Conservation (phyloP, 2,888 invertebrate species). For the Bibio marci region DNA sequence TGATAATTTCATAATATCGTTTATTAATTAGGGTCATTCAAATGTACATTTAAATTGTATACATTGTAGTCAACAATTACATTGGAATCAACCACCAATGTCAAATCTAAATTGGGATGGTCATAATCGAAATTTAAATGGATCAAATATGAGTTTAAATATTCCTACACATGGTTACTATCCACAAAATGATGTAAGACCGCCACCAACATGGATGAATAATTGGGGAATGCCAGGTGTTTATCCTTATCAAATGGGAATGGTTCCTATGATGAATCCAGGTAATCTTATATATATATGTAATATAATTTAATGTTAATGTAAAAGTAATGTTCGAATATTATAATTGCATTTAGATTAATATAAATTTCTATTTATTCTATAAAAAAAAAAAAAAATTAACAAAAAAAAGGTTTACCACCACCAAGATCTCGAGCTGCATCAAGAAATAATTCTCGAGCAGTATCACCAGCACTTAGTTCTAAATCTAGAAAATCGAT, state of each 20-base stretch:
- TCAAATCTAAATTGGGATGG: conserved; percentile 20
- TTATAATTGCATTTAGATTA: too few species aligned
- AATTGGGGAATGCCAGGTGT: conserved; percentile 16
- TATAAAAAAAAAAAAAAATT: not conserved
- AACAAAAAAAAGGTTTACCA: conserved; percentile 16
- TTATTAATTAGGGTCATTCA: conserved; percentile 56
- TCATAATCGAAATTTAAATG: conserved; percentile 24
- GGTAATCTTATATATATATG: conserved; percentile 14
- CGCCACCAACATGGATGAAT: conserved; percentile 16
- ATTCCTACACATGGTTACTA: conserved; percentile 27
- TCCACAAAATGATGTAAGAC: conserved; percentile 27
- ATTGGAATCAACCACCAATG: conserved; percentile 22
- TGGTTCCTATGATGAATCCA: conserved; percentile 31
- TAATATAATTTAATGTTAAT: too few species aligned
- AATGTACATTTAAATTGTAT: conserved; percentile 49
- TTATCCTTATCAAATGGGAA: conserved; percentile 24
- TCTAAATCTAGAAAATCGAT: conserved; percentile 51
- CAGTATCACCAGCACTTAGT: conserved; percentile 51
- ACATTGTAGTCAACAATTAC: conserved; percentile 32
- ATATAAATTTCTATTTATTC: not conserved
- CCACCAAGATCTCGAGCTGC: conserved; percentile 30
- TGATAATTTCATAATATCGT: too few species aligned
- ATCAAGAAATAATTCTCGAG: conserved; percentile 44
- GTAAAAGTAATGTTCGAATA: too few species aligned
- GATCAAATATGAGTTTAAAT: conserved; percentile 39